These are phyloP conservation scores for Lasioglossum marginatum DNA, from an alignment of 2,888 invertebrate genomes.

Conservation along the genomic window DNA sequence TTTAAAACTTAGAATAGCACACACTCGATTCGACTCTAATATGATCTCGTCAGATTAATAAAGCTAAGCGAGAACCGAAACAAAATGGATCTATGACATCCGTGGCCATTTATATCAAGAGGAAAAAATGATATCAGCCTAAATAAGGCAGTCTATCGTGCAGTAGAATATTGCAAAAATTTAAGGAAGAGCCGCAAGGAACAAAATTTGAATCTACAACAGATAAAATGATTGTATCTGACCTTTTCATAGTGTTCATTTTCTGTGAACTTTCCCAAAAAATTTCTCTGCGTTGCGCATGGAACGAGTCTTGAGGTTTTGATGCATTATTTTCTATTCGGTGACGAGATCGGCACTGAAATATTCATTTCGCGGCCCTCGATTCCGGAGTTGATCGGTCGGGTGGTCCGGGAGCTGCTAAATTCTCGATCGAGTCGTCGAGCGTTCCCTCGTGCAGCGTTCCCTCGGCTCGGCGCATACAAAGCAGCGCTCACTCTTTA, in stretches of 20 bases:
- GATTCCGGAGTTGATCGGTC: conserved; percentile 3
- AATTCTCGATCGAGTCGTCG: conserved; percentile 34
- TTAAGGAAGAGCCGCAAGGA: no score
- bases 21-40: neutral
- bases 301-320: neutral
- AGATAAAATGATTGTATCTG: neutral
- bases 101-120: no score
- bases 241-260: neutral
- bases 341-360: neutral
- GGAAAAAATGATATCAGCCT: no score
- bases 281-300: neutral
- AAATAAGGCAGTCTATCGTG: no score
- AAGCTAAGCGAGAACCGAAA: no score
- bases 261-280: neutral
- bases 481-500: conserved; percentile 26
- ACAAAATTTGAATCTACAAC: neutral
- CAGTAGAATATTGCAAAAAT: no score
- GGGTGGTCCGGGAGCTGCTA: neutral
- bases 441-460: neutral
- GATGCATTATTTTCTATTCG: conserved; percentile 6
- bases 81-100: neutral
- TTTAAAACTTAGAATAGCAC: no score
- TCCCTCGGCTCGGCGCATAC: conserved; percentile 22
- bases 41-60: no score
- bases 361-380: conserved; percentile 18